Conservation (phyloP, 2,888 invertebrate genomes). For the Sacculina carcini region DNA sequence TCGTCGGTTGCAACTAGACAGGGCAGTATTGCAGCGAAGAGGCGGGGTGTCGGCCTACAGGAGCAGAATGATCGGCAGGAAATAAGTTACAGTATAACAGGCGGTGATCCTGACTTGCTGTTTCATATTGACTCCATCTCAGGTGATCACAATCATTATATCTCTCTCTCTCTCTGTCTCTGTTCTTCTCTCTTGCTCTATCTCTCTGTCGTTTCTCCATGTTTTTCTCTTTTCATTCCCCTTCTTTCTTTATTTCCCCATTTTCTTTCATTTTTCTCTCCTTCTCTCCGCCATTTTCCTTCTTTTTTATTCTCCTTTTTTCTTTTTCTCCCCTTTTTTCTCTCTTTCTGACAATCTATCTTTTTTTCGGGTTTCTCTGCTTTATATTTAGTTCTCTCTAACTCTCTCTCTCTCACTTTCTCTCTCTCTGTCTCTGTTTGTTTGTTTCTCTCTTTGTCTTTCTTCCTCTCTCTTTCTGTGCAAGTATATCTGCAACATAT, state of each 20-base stretch:
- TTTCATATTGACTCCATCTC: slow-evolving; percentile 59
- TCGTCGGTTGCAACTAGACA: too few species aligned
- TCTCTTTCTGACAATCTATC: neutral
- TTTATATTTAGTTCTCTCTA: neutral
- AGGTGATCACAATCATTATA: slow-evolving; percentile 29
- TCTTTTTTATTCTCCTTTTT: neutral
- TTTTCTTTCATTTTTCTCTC: neutral
- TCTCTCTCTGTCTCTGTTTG: neutral
- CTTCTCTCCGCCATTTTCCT: neutral
- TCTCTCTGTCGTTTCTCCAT: too few species aligned
- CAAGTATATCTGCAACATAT: neutral
- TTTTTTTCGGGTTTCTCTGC: neutral
- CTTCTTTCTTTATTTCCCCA: neutral
- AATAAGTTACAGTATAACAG: slow-evolving; percentile 57
- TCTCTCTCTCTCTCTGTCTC: slow-evolving; percentile 5
- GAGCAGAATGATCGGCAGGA: too few species aligned
- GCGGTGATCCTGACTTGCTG: slow-evolving; percentile 73
- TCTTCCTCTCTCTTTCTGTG: neutral
- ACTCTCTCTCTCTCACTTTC: slow-evolving; percentile 8
- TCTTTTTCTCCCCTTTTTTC: neutral
- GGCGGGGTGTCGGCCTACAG: slow-evolving; percentile 32
- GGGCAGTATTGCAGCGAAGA: too few species aligned
- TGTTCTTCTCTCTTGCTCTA: slow-evolving; percentile 5
- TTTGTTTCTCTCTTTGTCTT: slow-evolving; percentile 1
- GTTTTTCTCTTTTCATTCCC: neutral